phyloP scores from a whole-genome alignment of 2,888 invertebrate genomes.

The Conus canariensis region DNA sequence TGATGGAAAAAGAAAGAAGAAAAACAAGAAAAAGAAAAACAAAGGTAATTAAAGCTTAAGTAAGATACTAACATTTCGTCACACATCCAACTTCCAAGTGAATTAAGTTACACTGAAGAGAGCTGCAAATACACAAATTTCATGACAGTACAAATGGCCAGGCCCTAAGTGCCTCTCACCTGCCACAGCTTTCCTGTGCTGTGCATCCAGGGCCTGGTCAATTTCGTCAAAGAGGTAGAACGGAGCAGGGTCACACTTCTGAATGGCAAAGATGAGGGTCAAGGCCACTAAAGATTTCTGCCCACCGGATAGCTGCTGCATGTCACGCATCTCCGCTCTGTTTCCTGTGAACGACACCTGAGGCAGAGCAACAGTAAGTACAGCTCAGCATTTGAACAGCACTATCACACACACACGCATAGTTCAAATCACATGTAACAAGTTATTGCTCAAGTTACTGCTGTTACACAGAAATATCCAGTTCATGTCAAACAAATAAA shows the following conservation, averaged over 20 bases:
- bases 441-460: too few species aligned
- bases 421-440: too few species aligned
- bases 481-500: background rate
- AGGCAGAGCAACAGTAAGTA: background rate
- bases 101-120: too few species aligned
- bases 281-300: conserved; percentile 99
- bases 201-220: conserved; percentile 98
- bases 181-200: conserved; percentile 97
- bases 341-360: conserved; percentile 95
- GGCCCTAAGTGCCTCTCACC: conserved; percentile 58
- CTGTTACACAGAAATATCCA: too few species aligned
- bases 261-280: conserved; percentile 98
- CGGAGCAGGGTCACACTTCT: conserved; percentile 99
- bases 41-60: too few species aligned
- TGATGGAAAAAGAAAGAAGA: too few species aligned
- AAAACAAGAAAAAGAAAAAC: too few species aligned
- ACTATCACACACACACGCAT: too few species aligned
- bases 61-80: too few species aligned
- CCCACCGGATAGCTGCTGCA: conserved; percentile 99
- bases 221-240: conserved; percentile 99
- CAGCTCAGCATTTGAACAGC: too few species aligned
- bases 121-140: background rate
- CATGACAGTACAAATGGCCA: background rate
- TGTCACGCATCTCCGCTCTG: conserved; percentile 96
- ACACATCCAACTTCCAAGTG: too few species aligned